Evolutionary conservation across 2,113 vertebrate species (phyloP), one percentile per base, ranked within the genome.

Genomic region (Syngnathus scovelli): DNA sequence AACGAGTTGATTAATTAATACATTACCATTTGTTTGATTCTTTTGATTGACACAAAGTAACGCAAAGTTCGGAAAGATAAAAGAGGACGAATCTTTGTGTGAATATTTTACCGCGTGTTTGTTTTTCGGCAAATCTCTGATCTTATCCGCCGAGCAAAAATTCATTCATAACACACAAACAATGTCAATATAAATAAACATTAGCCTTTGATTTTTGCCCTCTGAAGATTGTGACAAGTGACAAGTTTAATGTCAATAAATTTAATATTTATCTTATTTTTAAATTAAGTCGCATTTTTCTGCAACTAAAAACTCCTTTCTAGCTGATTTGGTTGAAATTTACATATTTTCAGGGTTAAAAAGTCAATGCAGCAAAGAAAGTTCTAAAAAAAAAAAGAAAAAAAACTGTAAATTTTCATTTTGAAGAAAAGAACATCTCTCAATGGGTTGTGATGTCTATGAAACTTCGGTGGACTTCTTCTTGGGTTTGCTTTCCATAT

Each of bases 161-260:
- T 58, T 67, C 59, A 79, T 69, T 68, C 55, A 62, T 19, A 49
- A 51, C 55, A 18, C n/a, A 49, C 18, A 36, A 68, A 64, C 38
- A 60, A 65, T 69, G 1, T 21, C 18, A 33, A 75, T 68, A 83
- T 83, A 55, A 83, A 80, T 80, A 78, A 80, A 83, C 64, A 43
- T 71, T 23, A 54, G 77, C 43, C 74, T 82, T 82, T 82, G 74
- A 78, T 61, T 44, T 71, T 0, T 15, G n/a, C 36, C 72, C 60
- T 74, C 63, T 58, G 55, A 67, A 72, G 61, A 67, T 12, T 51
- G 62, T 19, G 10, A 43, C 21, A 36, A 49, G 36, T 64, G 61
- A 62, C 46, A 16, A 59, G 54, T 49, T 51, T 37, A 33, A 61
- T 46, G 61, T 2, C 27, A 58, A 58, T 58, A 1, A 21, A 54